phyloP scores from a whole-genome alignment of 1,140 invertebrate species.

The Papilio polyxenes region DNA sequence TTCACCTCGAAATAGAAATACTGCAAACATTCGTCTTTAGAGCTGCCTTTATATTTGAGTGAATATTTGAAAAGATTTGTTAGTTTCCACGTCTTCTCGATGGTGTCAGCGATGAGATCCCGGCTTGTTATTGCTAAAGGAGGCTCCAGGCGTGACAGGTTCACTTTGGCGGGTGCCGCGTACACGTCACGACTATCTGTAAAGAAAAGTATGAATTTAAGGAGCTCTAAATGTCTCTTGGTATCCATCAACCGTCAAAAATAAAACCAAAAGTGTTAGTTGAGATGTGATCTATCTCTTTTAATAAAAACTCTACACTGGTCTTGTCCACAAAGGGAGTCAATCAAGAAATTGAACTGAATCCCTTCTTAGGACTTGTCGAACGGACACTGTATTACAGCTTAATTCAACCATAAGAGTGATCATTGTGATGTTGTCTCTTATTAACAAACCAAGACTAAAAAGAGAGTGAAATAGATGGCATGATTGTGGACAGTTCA shows the following conservation, averaged over 20 bases:
- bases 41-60: constrained; percentile 57
- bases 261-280: no score
- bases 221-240: no score
- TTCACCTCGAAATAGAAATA: constrained; percentile 70
- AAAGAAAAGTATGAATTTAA: background rate
- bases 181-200: constrained; percentile 54
- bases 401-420: no score
- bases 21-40: constrained; percentile 61
- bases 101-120: constrained; percentile 55
- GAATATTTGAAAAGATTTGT: constrained; percentile 55
- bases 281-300: no score
- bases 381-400: no score
- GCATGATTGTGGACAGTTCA: background rate
- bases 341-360: no score
- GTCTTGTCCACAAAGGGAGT: no score
- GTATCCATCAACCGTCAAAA: no score
- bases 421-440: no score
- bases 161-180: constrained; percentile 48
- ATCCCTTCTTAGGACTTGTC: no score
- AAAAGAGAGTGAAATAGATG: background rate
- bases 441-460: background rate
- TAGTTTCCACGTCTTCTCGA: constrained; percentile 61
- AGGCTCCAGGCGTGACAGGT: constrained; percentile 44
- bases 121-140: constrained; percentile 60
- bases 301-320: no score